Conservation (phyloP, 2,113 vertebrate genomes). For the Lucifuga dentata region DNA sequence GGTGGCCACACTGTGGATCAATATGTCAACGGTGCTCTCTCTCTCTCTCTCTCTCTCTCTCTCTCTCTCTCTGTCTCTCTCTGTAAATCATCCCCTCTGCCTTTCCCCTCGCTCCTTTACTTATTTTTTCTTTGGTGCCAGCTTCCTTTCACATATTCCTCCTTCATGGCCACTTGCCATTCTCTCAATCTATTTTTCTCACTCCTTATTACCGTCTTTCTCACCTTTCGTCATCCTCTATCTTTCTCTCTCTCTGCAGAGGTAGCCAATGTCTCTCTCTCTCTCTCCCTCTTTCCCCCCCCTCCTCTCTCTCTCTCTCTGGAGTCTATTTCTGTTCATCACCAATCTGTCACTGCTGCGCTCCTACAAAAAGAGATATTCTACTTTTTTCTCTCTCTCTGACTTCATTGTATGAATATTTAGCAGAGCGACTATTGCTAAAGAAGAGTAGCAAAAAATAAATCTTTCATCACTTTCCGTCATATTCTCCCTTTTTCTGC, state of each 20-base stretch:
- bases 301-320: conserved; percentile 24
- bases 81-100: conserved; percentile 25
- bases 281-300: neutral
- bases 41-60: conserved; percentile 18
- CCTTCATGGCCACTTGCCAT: conserved; percentile 53
- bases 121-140: conserved; percentile 41
- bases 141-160: conserved; percentile 47
- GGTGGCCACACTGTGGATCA: conserved; percentile 57
- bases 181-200: conserved; percentile 60
- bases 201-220: conserved; percentile 69
- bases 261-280: conserved; percentile 30
- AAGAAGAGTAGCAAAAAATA: neutral
- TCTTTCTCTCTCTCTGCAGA: conserved; percentile 31
- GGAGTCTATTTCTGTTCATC: conserved; percentile 65
- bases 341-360: conserved; percentile 55
- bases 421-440: neutral
- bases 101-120: conserved; percentile 16
- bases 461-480: neutral
- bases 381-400: conserved; percentile 18
- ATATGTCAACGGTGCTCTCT: conserved; percentile 65
- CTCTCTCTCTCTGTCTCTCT: conserved; percentile 1
- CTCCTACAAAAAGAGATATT: conserved; percentile 48
- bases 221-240: conserved; percentile 54
- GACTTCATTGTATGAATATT: conserved; percentile 6
- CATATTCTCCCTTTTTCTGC: neutral